Evolutionary conservation across 2,888 invertebrate genomes (phyloP), one percentile per base, ranked within the genome.

Genomic region (Ferrisia virgata): DNA sequence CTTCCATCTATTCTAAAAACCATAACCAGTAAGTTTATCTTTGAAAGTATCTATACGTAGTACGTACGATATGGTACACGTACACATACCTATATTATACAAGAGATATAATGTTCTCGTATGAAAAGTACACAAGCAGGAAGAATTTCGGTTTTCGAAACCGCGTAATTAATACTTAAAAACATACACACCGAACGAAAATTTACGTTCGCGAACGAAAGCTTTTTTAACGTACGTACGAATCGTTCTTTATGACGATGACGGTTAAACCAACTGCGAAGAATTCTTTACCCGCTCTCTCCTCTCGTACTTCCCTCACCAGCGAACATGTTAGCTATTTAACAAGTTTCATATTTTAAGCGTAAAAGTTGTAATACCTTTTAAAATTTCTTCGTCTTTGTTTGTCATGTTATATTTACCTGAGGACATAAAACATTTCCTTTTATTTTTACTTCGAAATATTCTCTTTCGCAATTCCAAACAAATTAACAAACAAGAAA

Each of bases 361-460:
- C 28, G 28, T 13, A 64, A 64, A 22, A 25, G 22, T 64, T 64
- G 28, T 64, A 25, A 64, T 64, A 64, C 25, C 58, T 64, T 64
- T 64, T 64, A 64, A 22, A 64, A 64, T 64, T 64, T 64, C 25
- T 64, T 28, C 58, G 28, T 64, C 58, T 64, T 64, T 64, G 58
- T 64, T 64, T 64, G 58, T 64, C 58, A 64, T 64, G 58, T 64
- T n/a, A 47, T 47, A 47, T 47, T 64, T 64, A 64, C 58, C 58
- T 64, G 58, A 28, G 28, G 58, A 64, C 58, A 64, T 64, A 13
- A 25, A 64, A 64, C 58, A 64, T 64, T 64, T 64, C 58, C 58
- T 28, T 64, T 11, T 64, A 64, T 64, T 64, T 64, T 64, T 28
- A 64, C 28, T 64, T 64, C 58, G 28, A n/a, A 28, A 64, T n/a